Conservation (phyloP, 2,113 vertebrate species). For the Equus przewalskii region DNA sequence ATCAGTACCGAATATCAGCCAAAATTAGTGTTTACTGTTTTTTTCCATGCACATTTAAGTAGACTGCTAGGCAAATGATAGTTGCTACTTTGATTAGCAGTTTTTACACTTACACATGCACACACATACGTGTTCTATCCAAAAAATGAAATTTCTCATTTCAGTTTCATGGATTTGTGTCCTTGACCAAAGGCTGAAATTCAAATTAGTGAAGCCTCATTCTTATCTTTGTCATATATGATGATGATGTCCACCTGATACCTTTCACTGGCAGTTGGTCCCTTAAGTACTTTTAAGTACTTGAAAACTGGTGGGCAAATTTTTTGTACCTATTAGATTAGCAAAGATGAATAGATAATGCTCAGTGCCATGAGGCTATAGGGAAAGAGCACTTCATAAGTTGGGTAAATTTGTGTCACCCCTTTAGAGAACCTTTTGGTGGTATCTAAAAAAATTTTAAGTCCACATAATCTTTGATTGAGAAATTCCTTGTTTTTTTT, state of each 20-base stretch:
- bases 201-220: neutral
- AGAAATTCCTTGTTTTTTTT: neutral
- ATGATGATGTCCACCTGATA: neutral
- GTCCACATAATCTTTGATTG: neutral
- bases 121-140: neutral
- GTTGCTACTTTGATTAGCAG: neutral
- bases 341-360: constrained; percentile 10
- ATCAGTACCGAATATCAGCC: neutral
- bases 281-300: neutral
- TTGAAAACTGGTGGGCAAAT: neutral
- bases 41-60: neutral
- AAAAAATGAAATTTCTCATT: constrained; percentile 9
- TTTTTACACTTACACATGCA: neutral
- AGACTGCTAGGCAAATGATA: neutral
- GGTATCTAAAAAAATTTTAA: neutral
- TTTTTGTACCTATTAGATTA: constrained; percentile 39
- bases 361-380: neutral
- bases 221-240: constrained; percentile 13
- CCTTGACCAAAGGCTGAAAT: neutral
- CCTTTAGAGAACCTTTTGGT: constrained; percentile 8
- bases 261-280: neutral
- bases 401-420: neutral
- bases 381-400: neutral
- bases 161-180: neutral
- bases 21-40: neutral